Percentiles rank a stretch among this genome's conserved stretches.
Evolutionary conservation across 2,888 invertebrate genomes (phyloP).

Genomic region (Pomacea canaliculata): DNA sequence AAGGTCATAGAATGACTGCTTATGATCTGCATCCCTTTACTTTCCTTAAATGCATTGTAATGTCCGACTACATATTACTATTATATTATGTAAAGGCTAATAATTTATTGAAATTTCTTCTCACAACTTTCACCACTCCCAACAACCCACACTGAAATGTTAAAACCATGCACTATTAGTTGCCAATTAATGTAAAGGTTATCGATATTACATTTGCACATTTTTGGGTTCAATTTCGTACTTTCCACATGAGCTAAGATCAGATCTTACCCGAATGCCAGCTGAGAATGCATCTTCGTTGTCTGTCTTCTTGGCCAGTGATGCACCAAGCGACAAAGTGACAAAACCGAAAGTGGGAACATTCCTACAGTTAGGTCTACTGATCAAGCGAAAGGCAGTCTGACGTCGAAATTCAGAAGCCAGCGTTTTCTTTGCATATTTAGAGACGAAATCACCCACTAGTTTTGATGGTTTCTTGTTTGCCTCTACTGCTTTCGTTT

Average conservation of each 20-base stretch:
- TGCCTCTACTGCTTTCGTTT: not conserved
- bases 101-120: no score
- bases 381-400: constrained; percentile 41
- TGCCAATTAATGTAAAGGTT: no score
- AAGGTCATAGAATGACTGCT: not conserved
- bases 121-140: no score
- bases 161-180: no score
- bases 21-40: not conserved
- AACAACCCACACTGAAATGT: no score
- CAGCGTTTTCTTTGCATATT: constrained; percentile 34
- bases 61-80: no score
- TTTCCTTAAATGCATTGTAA: no score
- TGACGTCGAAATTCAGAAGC: constrained; percentile 41
- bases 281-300: constrained; percentile 33
- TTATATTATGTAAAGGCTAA: no score
- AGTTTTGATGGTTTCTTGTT: constrained; percentile 7
- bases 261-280: constrained; percentile 38
- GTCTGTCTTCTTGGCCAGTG: constrained; percentile 20
- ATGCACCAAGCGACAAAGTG: constrained; percentile 41
- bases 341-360: constrained; percentile 46
- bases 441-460: constrained; percentile 33
- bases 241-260: no score
- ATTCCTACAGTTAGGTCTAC: constrained; percentile 25
- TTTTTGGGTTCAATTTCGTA: no score
- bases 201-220: no score